Conservation (phyloP, 1,140 invertebrate genomes). For the Lysiphlebus fabarum region DNA sequence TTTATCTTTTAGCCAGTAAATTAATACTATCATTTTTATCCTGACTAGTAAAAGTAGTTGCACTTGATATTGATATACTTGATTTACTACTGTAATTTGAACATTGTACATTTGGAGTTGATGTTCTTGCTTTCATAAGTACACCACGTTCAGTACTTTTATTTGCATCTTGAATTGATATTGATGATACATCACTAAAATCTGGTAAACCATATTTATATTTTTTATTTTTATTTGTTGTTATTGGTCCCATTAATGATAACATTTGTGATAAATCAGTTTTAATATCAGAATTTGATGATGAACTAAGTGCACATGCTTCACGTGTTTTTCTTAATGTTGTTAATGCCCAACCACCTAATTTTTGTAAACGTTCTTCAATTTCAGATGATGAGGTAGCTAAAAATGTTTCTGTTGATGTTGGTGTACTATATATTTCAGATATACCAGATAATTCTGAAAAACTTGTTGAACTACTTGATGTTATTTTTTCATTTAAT, state of each 20-base stretch:
- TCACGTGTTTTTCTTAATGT: slow-evolving; percentile 67
- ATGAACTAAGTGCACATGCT: slow-evolving; percentile 62
- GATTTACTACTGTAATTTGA: slow-evolving; percentile 38
- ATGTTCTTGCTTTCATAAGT: slow-evolving; percentile 48
- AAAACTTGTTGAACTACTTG: slow-evolving; percentile 41
- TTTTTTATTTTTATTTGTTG: slow-evolving; percentile 28
- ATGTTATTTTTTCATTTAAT: slow-evolving; percentile 30
- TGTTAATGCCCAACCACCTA: slow-evolving; percentile 64
- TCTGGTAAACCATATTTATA: slow-evolving; percentile 35
- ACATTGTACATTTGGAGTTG: slow-evolving; percentile 47
- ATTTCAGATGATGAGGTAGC: slow-evolving; percentile 54
- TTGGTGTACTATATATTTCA: slow-evolving; percentile 41
- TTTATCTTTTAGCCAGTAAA: neutral
- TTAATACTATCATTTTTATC: slow-evolving; percentile 36
- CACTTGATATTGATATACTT: slow-evolving; percentile 33
- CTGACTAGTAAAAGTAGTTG: slow-evolving; percentile 32
- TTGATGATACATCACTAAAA: slow-evolving; percentile 51
- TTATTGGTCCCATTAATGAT: too few relatives aligned
- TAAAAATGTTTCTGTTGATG: slow-evolving; percentile 37
- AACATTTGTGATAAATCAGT: slow-evolving; percentile 18
- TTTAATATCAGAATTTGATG: slow-evolving; percentile 54
- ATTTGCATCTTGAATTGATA: slow-evolving; percentile 48
- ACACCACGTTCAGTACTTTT: slow-evolving; percentile 51
- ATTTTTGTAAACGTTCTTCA: slow-evolving; percentile 57
- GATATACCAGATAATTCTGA: slow-evolving; percentile 48